Percentiles rank a stretch among this genome's conserved stretches.
These are phyloP conservation scores for Drosophila neocordata DNA, from an alignment of 1,140 invertebrate genomes.

Conservation along the genomic window DNA sequence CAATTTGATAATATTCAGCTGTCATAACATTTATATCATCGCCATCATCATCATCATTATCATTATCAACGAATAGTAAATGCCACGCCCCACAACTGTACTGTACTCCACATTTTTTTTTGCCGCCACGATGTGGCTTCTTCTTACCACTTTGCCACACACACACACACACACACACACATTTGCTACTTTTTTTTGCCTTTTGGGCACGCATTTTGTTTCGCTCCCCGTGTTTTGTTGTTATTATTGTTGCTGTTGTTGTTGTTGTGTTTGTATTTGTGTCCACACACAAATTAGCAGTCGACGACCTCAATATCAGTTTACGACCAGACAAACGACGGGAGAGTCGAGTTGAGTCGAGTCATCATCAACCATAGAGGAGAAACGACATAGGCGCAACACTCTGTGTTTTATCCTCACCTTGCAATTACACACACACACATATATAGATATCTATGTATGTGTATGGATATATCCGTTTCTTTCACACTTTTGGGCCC, in stretches of 20 bases:
- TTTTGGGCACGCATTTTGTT: slow-evolving; percentile 48
- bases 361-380: neutral
- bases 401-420: slow-evolving; percentile 14
- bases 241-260: neutral
- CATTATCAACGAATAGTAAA: neutral
- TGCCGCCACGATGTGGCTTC: neutral
- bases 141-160: slow-evolving; percentile 34
- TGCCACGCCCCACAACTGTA: slow-evolving; percentile 73
- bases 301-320: slow-evolving; percentile 80
- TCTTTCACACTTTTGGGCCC: slow-evolving; percentile 23
- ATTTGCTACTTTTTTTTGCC: slow-evolving; percentile 22
- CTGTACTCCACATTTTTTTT: slow-evolving; percentile 17
- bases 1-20: neutral
- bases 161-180: slow-evolving; percentile 24
- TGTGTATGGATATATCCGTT: slow-evolving; percentile 29
- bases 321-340: slow-evolving; percentile 56
- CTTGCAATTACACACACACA: slow-evolving; percentile 1
- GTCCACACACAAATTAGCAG: slow-evolving; percentile 78
- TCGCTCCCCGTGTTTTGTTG: slow-evolving; percentile 27
- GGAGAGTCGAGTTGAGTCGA: slow-evolving; percentile 25
- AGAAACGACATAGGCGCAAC: slow-evolving; percentile 34
- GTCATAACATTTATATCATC: neutral
- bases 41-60: neutral
- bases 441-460: neutral
- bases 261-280: slow-evolving; percentile 33